Evolutionary conservation across 2,797 vertebrate species (phyloP), one percentile per base, ranked within the genome.

Genomic region (Allobates femoralis): DNA sequence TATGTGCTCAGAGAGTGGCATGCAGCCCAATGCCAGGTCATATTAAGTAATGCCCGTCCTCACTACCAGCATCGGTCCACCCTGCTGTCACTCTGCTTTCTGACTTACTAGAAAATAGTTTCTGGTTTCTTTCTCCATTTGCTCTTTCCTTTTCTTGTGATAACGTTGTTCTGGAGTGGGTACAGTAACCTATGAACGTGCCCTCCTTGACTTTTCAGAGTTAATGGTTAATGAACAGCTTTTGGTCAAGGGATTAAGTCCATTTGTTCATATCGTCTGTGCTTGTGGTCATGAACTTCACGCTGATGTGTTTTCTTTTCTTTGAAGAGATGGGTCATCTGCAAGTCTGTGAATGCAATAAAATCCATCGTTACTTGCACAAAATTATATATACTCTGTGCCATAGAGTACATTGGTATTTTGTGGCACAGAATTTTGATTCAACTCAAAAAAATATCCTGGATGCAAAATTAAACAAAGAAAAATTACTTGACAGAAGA

Each of bases 1-100:
- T 1, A 23, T 86, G 53, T 87, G 37, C 26, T 60, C 37, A 55
- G 51, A 69, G 86, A 53, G 81, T 76, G 50, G 83, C 83, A 85
- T 85, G 83, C 71, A 76, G 58, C 60, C 78, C 71, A 75, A 46
- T 84, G 32, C 15, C 28, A 23, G 51, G 74, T 28, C 78, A 53
- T 51, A 30, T 8, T 14, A 28, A 84, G 69, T 41, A 41, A 85
- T 71, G 67, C 82, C 78, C 81, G 67, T 88, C 83, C 83, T 79
- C 82, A 81, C 83, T 77, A 76, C 78, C 87, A 88, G 83, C 87
- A 85, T 83, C 69, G 32, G 32, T 81, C 86, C 83, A 77, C 83
- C 83, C 78, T 81, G 58, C 6, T 69, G 66, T 85, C 60, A 76
- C 26, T 81, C 69, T 85, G 86, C 69, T 73, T 88, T 81, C 71